phyloP scores from a whole-genome alignment of 1,140 invertebrate species.

The Rhizoglyphus robini region DNA sequence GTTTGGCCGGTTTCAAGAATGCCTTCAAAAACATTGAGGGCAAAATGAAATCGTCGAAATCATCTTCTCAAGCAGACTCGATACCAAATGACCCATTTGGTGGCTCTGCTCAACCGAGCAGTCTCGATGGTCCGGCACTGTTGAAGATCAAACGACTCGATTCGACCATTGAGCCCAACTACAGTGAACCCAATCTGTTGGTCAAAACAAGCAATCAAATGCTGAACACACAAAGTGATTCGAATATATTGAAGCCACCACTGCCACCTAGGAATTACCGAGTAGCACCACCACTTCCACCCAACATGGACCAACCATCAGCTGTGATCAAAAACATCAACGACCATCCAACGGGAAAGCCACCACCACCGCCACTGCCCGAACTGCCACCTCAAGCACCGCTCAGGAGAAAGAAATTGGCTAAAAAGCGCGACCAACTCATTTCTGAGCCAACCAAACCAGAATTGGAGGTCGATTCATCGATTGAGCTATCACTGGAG shows the following conservation, averaged over 20 bases:
- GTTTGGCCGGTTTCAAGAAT: background rate
- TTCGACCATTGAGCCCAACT: background rate
- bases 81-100: background rate
- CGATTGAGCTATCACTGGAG: background rate
- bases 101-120: background rate
- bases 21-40: constrained; percentile 1
- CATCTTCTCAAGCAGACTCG: background rate
- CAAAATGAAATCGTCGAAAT: background rate
- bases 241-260: background rate
- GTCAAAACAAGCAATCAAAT: too few relatives aligned
- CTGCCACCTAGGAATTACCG: background rate
- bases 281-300: background rate
- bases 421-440: background rate
- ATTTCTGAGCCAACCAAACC: background rate
- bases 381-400: background rate
- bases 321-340: background rate
- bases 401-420: background rate
- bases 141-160: constrained; percentile 12
- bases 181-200: too few relatives aligned
- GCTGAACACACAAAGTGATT: background rate
- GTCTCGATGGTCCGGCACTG: background rate
- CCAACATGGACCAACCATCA: background rate
- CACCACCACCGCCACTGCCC: background rate
- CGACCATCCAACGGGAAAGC: background rate
- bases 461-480: background rate